These are phyloP conservation scores for Orgyia antiqua DNA, from an alignment of 2,888 invertebrate species.

Conservation along the genomic window DNA sequence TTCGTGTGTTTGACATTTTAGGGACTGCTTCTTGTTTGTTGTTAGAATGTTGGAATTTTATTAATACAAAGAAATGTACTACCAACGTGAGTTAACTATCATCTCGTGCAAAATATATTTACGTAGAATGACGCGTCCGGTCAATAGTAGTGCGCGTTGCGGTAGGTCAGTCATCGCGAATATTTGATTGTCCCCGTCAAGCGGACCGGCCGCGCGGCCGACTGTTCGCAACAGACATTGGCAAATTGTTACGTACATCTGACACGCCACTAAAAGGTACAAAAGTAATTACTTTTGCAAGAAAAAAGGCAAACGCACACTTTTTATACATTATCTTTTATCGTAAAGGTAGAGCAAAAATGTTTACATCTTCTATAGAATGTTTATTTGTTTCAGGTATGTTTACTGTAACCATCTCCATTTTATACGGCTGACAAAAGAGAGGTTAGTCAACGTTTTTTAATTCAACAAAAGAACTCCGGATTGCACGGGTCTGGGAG, in stretches of 20 bases:
- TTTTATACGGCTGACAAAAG: too few species aligned
- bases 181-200: constrained; percentile 36
- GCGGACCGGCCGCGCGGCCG: constrained; percentile 9
- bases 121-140: constrained; percentile 47
- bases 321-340: constrained; percentile 9
- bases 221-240: constrained; percentile 13
- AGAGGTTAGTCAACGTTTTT: too few species aligned
- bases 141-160: constrained; percentile 49
- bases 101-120: constrained; percentile 21
- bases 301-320: constrained; percentile 4
- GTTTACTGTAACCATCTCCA: too few species aligned
- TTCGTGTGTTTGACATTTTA: too few species aligned
- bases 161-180: constrained; percentile 69
- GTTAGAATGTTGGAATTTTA: too few species aligned
- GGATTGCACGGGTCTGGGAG: too few species aligned
- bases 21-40: too few species aligned
- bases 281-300: constrained; percentile 19
- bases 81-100: neutral
- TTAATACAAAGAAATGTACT: too few species aligned
- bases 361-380: too few species aligned
- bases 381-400: constrained; percentile 21
- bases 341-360: neutral
- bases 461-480: too few species aligned
- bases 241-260: constrained; percentile 17
- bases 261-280: constrained; percentile 15